Percentiles rank a stretch among this genome's conserved stretches.
phyloP scores from a whole-genome alignment of 2,888 invertebrate genomes.

The Cataglyphis albicans region DNA sequence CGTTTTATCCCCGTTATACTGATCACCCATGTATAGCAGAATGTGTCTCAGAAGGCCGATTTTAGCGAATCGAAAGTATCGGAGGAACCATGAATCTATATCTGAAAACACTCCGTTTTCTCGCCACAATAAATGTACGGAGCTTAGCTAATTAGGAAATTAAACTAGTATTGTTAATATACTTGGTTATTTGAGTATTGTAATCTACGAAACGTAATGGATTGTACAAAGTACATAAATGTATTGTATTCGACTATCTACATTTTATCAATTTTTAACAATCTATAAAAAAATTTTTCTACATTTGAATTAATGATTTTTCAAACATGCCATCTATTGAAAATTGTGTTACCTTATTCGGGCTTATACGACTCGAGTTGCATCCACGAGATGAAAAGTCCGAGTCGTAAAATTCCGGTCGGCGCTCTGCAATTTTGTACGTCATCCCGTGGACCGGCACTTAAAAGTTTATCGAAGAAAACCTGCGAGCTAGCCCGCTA shows the following conservation, averaged over 20 bases:
- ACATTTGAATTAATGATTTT: not conserved
- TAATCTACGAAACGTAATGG: not conserved
- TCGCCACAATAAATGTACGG: not conserved
- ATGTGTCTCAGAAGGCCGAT: slow-evolving; percentile 8
- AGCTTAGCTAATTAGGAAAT: not conserved
- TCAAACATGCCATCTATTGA: not conserved
- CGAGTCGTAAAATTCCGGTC: slow-evolving; percentile 34
- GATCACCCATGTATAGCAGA: not conserved
- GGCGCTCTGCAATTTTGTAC: slow-evolving; percentile 14
- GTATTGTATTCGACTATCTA: not conserved
- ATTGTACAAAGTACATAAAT: not conserved
- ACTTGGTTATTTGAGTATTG: not conserved
- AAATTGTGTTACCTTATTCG: not conserved
- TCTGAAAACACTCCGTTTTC: slow-evolving; percentile 14
- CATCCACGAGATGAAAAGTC: not conserved
- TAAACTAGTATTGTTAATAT: not conserved
- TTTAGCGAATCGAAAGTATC: not conserved
- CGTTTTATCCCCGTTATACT: slow-evolving; percentile 30
- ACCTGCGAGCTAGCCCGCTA: not conserved
- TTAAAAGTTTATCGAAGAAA: slow-evolving; percentile 39
- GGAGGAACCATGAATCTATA: slow-evolving; percentile 25
- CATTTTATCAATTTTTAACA: not conserved
- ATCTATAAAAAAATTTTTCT: no score
- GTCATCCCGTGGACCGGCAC: slow-evolving; percentile 11
- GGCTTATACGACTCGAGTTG: not conserved